Conservation (phyloP, 2,888 invertebrate species). For the Clusia tigrina region DNA sequence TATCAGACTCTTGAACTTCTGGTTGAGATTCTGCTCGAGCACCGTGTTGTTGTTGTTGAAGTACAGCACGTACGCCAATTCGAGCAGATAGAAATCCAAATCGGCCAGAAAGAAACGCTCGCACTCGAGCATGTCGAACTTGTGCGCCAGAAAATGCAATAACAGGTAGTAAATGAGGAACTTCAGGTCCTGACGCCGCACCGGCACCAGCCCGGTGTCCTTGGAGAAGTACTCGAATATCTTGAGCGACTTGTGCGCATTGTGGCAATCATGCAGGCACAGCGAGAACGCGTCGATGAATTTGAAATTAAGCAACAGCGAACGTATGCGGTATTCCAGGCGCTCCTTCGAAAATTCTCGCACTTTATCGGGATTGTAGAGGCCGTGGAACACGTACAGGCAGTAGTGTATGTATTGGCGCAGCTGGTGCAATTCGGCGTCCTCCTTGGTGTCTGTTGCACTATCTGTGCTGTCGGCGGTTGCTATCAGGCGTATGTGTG, state of each 20-base stretch:
- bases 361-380: constrained; percentile 62
- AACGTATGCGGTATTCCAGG: constrained; percentile 61
- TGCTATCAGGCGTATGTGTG: too few species aligned
- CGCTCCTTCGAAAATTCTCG: constrained; percentile 55
- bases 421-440: constrained; percentile 40
- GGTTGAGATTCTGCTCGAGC: constrained; percentile 59
- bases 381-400: constrained; percentile 63
- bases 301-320: constrained; percentile 63
- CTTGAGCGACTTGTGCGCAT: constrained; percentile 56
- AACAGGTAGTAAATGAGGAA: constrained; percentile 63
- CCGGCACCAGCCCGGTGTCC: constrained; percentile 63
- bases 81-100: constrained; percentile 63
- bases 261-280: constrained; percentile 57
- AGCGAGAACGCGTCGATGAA: constrained; percentile 62
- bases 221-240: constrained; percentile 65
- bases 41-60: constrained; percentile 63
- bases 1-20: constrained; percentile 56
- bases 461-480: not conserved
- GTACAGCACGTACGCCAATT: constrained; percentile 62
- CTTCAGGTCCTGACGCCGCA: constrained; percentile 62
- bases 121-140: constrained; percentile 59
- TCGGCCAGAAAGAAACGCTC: constrained; percentile 62
- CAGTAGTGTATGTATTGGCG: constrained; percentile 64
- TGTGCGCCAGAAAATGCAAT: constrained; percentile 58
- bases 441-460: constrained; percentile 29